A percentile compares a stretch with the other conserved stretches of the same genome.
Evolutionary conservation across 2,113 vertebrate genomes (phyloP).

Genomic region (Macquaria australasica): DNA sequence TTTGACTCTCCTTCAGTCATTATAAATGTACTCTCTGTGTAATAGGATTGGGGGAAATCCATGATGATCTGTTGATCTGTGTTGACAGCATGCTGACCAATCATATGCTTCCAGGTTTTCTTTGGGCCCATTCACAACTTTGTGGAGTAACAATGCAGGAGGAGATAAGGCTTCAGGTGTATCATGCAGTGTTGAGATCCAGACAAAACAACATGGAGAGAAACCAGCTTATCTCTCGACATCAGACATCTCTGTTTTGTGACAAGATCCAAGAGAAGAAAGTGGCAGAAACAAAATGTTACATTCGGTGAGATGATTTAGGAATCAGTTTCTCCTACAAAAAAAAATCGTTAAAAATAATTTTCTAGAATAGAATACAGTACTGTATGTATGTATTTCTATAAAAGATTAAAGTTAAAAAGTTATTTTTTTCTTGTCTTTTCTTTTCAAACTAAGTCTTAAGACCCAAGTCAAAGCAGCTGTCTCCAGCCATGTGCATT

Average conservation of each 20-base stretch:
- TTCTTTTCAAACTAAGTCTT: too few species aligned
- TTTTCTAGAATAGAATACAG: background rate
- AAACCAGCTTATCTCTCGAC: slow-evolving; percentile 35
- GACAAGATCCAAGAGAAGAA: background rate
- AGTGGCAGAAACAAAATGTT: slow-evolving; percentile 29
- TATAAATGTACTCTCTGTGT: slow-evolving; percentile 34
- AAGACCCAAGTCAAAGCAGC: background rate
- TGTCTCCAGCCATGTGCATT: background rate
- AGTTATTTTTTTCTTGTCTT: too few species aligned
- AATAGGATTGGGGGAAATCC: slow-evolving; percentile 51
- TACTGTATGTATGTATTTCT: too few species aligned
- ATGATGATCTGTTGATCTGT: slow-evolving; percentile 27
- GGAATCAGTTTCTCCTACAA: background rate
- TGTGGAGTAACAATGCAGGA: slow-evolving; percentile 18
- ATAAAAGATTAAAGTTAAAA: too few species aligned
- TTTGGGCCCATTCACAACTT: background rate
- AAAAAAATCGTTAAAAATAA: background rate
- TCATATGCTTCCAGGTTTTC: slow-evolving; percentile 1
- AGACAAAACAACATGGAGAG: slow-evolving; percentile 59
- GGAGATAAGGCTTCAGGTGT: slow-evolving; percentile 60
- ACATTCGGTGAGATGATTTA: background rate
- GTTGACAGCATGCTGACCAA: slow-evolving; percentile 39
- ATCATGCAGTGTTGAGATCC: slow-evolving; percentile 22
- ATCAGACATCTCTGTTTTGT: slow-evolving; percentile 13
- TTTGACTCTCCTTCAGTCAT: slow-evolving; percentile 33